Conservation (phyloP, 2,888 invertebrate species). For the Lypha dubia region DNA sequence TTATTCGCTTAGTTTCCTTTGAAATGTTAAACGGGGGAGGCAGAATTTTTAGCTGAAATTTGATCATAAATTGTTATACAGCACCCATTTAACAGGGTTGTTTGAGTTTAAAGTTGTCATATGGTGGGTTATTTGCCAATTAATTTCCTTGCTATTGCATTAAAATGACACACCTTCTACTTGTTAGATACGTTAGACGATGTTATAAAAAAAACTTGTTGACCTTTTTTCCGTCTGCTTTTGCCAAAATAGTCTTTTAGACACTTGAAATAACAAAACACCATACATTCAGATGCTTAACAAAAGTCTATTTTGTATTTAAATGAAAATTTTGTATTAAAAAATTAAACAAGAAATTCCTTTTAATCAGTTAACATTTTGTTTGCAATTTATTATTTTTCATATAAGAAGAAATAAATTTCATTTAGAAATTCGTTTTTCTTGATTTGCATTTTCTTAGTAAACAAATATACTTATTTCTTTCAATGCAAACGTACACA, state of each 20-base stretch:
- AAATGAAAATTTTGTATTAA: too few relatives aligned
- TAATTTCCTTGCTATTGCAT: constrained; percentile 17
- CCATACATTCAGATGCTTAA: background rate
- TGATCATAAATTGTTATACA: constrained; percentile 14
- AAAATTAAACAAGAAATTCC: too few relatives aligned
- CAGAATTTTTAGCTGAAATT: background rate
- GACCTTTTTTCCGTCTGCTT: constrained; percentile 2
- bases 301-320: background rate
- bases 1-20: constrained; percentile 6
- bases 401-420: background rate
- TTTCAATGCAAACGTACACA: constrained; percentile 7
- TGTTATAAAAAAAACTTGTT: constrained; percentile 25
- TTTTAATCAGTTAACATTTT: background rate
- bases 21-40: constrained; percentile 17
- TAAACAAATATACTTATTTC: constrained; percentile 41
- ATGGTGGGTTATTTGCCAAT: constrained; percentile 46
- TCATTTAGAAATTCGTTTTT: background rate
- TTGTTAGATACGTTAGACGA: background rate
- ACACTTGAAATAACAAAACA: background rate
- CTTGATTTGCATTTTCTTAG: constrained; percentile 17
- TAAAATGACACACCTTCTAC: constrained; percentile 53
- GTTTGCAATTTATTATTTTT: constrained; percentile 2
- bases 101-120: constrained; percentile 47
- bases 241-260: background rate
- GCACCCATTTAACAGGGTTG: background rate